A percentile compares a stretch with the other conserved stretches of the same genome.
phyloP scores from a whole-genome alignment of 2,797 vertebrate species.

The Semaprochilodus insignis region DNA sequence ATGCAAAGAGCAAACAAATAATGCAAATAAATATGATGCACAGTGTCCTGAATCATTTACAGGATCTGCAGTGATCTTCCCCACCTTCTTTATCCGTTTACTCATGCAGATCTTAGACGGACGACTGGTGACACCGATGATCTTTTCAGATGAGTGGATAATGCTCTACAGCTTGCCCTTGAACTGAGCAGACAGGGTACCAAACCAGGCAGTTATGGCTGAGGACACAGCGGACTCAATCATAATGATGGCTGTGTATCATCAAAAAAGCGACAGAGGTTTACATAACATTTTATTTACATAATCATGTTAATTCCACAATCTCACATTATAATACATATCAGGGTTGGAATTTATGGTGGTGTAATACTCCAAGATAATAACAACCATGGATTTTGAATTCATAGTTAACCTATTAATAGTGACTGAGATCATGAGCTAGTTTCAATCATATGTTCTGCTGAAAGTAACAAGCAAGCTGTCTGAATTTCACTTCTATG shows the following conservation, averaged over 20 bases:
- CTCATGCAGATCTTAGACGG: neutral
- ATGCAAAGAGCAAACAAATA: neutral
- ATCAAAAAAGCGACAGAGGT: conserved; percentile 9
- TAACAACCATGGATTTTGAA: conserved; percentile 18
- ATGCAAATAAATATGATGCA: neutral
- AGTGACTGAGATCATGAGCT: neutral
- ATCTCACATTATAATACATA: conserved; percentile 60
- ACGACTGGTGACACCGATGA: neutral
- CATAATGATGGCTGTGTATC: neutral
- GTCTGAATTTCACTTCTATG: conserved; percentile 6
- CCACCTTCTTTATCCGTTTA: neutral
- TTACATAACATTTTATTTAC: conserved; percentile 55
- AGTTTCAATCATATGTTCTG: conserved; percentile 17
- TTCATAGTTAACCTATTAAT: neutral
- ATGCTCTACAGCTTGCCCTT: neutral
- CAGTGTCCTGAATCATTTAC: neutral
- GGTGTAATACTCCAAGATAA: conserved; percentile 51
- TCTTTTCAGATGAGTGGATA: neutral
- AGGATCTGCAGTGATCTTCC: neutral
- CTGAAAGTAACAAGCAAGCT: conserved; percentile 11
- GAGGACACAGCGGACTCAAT: neutral
- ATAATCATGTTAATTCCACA: conserved; percentile 67
- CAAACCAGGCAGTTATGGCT: neutral
- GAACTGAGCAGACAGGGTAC: neutral
- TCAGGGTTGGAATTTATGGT: conserved; percentile 59